phyloP scores from a whole-genome alignment of 2,797 vertebrate species.

The Pitangus sulphuratus region DNA sequence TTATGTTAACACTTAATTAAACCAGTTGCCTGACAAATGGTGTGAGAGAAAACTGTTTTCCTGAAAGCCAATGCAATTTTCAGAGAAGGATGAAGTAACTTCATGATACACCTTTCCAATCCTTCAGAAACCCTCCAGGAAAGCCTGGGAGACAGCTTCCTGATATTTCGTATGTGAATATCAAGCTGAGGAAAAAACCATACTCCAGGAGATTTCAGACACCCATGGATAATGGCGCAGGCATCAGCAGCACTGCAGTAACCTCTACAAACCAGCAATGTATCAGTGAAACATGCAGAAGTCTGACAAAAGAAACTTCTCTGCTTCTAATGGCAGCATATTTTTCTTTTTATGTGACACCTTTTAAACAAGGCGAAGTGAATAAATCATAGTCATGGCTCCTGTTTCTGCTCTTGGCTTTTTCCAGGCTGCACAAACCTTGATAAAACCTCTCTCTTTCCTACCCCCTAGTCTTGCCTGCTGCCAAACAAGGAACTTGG shows the following conservation, averaged over 20 bases:
- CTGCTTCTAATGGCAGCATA: background rate
- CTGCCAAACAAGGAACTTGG: background rate
- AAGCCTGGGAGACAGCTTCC: background rate
- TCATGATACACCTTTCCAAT: background rate
- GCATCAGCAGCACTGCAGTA: background rate
- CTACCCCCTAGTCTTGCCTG: background rate
- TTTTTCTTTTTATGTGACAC: constrained; percentile 3
- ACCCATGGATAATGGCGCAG: background rate
- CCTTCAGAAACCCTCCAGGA: background rate
- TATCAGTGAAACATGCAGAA: background rate
- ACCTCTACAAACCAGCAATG: background rate
- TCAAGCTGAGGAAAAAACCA: background rate
- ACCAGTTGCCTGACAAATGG: background rate
- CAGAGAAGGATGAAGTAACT: background rate
- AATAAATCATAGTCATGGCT: background rate
- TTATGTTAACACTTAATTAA: background rate
- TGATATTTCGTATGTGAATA: background rate
- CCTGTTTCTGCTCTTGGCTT: background rate
- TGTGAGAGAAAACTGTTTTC: background rate
- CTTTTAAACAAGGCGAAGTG: background rate
- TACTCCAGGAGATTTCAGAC: background rate
- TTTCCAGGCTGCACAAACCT: background rate
- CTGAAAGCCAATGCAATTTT: background rate
- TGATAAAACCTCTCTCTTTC: background rate
- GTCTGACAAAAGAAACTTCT: constrained; percentile 8